phyloP scores from a whole-genome alignment of 2,113 vertebrate species.

The Callospermophilus lateralis region DNA sequence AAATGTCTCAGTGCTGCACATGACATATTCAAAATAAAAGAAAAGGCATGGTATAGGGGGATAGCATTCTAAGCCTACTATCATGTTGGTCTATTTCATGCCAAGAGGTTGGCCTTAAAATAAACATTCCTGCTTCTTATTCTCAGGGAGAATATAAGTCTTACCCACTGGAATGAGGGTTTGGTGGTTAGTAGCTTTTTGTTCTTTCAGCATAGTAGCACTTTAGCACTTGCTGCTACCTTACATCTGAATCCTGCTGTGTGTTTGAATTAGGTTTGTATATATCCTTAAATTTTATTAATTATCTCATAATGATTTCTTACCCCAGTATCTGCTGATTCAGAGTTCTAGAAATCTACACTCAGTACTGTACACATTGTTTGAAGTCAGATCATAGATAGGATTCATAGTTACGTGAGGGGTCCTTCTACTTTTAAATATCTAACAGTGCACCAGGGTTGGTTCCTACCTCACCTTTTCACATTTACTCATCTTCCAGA shows the following conservation, averaged over 20 bases:
- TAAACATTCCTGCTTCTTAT: background rate
- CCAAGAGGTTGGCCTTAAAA: background rate
- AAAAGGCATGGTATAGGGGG: background rate
- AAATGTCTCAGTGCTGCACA: background rate
- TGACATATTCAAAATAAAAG: background rate
- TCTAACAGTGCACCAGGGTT: background rate
- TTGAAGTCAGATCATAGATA: background rate
- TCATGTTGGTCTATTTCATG: background rate
- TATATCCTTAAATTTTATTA: constrained; percentile 32
- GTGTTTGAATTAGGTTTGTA: background rate
- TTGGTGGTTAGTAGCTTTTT: background rate
- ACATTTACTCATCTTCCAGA: background rate
- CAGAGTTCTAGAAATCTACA: constrained; percentile 17
- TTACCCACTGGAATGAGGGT: background rate
- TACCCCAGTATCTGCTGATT: background rate
- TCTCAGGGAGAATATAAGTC: background rate
- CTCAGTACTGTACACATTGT: background rate
- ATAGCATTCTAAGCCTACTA: background rate
- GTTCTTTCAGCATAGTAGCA: background rate
- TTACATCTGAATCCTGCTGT: background rate
- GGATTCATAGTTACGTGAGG: background rate
- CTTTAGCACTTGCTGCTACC: background rate
- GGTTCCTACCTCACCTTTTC: background rate
- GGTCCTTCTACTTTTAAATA: background rate
- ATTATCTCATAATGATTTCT: constrained; percentile 25